Conservation (phyloP, 23 tunicate species). For the Corella eumyota region DNA sequence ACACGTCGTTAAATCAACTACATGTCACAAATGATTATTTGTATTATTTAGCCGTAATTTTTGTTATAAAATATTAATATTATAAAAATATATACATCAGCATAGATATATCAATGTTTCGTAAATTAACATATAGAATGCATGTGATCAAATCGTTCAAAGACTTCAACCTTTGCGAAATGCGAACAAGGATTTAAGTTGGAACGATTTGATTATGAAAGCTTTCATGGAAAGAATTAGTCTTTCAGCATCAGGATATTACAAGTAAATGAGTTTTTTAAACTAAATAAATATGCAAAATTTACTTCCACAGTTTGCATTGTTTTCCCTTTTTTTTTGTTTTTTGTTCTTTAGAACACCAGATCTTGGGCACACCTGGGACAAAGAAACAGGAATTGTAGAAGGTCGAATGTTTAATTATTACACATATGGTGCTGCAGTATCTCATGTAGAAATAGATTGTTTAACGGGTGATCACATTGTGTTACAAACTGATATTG, state of each 20-base stretch:
- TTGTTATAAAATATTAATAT: too few relatives aligned
- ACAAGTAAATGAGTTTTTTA: too few relatives aligned
- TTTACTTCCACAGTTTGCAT: too few relatives aligned
- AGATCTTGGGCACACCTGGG: slow-evolving; percentile 26
- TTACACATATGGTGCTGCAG: slow-evolving; percentile 54
- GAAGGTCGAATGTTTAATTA: slow-evolving; percentile 37
- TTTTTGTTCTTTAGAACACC: too few relatives aligned
- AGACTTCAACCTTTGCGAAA: slow-evolving; percentile 42
- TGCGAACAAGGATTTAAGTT: slow-evolving; percentile 21
- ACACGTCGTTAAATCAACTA: too few relatives aligned
- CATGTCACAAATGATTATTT: too few relatives aligned
- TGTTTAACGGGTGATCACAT: slow-evolving; percentile 89
- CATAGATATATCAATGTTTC: too few relatives aligned
- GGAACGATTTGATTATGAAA: slow-evolving; percentile 33
- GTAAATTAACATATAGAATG: too few relatives aligned
- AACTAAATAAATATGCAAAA: too few relatives aligned
- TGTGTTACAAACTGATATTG: slow-evolving; percentile 55
- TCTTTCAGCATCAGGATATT: slow-evolving; percentile 59
- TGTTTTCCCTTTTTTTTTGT: too few relatives aligned
- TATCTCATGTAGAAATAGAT: slow-evolving; percentile 79
- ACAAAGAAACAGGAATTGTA: slow-evolving; percentile 43
- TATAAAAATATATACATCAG: too few relatives aligned
- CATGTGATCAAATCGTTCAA: slow-evolving; percentile 46
- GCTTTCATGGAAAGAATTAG: slow-evolving; percentile 67
- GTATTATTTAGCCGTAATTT: too few relatives aligned